phyloP scores from a whole-genome alignment of 2,888 invertebrate species.

The Eretmocerus hayati region DNA sequence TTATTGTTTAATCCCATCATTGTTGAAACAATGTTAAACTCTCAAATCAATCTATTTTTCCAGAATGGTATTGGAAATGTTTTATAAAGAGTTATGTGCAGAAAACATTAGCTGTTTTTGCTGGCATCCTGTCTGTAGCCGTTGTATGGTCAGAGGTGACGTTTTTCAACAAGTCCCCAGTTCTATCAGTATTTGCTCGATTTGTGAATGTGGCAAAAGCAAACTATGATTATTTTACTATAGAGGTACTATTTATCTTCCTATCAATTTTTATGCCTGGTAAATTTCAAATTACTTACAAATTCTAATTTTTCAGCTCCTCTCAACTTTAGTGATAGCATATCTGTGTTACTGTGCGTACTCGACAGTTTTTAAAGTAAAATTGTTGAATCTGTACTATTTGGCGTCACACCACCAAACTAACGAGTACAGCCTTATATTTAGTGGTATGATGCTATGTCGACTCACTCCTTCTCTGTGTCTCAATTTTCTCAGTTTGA shows the following conservation, averaged over 20 bases:
- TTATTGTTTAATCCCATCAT: conserved; percentile 2
- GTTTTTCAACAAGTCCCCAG: conserved; percentile 88
- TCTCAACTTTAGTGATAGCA: conserved; percentile 84
- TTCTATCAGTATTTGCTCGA: conserved; percentile 93
- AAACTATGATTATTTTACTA: conserved; percentile 85
- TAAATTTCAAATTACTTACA: conserved; percentile 1
- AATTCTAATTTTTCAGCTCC: conserved; percentile 54
- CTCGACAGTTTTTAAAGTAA: conserved; percentile 93
- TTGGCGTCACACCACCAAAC: conserved; percentile 97
- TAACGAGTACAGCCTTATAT: conserved; percentile 96
- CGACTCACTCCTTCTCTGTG: conserved; percentile 97
- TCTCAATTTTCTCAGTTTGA: conserved; percentile 92
- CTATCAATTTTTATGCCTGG: background rate
- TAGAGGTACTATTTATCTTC: conserved; percentile 64
- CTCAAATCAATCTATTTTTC: conserved; percentile 26
- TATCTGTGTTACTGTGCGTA: conserved; percentile 98
- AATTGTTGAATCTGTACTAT: conserved; percentile 93
- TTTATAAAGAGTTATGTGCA: conserved; percentile 69
- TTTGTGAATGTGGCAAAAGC: conserved; percentile 75
- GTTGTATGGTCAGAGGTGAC: conserved; percentile 99
- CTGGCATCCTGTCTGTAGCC: conserved; percentile 73
- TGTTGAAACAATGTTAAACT: conserved; percentile 1
- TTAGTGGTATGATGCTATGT: conserved; percentile 97
- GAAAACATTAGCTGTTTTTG: conserved; percentile 63
- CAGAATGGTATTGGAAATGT: conserved; percentile 98